These are phyloP conservation scores for Gambelia wislizenii DNA, from an alignment of 2,797 vertebrate species.

Conservation along the genomic window DNA sequence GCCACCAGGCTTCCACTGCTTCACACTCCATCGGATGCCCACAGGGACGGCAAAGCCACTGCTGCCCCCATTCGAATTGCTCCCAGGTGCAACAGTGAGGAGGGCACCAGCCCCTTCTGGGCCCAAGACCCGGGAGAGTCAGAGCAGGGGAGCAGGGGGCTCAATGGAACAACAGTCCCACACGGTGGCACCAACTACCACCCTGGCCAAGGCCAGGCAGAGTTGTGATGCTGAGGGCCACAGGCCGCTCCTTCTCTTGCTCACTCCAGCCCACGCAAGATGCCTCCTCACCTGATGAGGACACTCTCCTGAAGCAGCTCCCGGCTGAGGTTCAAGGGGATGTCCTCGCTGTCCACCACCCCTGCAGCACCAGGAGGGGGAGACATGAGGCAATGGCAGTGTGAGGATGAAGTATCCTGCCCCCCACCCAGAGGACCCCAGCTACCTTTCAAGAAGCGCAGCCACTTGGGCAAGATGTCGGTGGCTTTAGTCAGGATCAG, in stretches of 20 bases:
- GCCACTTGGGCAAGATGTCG: slow-evolving; percentile 95
- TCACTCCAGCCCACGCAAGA: accelerated
- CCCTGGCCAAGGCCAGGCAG: too few species aligned
- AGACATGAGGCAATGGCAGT: background rate
- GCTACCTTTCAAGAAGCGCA: slow-evolving; percentile 93
- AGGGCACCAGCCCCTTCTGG: background rate
- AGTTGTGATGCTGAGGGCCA: background rate
- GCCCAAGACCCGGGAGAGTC: too few species aligned
- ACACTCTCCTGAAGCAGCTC: slow-evolving; percentile 95
- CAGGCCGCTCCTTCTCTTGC: background rate
- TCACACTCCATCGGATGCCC: too few species aligned
- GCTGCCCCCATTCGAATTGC: too few species aligned
- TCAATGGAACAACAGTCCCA: background rate
- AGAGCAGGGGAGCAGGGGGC: too few species aligned
- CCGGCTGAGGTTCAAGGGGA: slow-evolving; percentile 96
- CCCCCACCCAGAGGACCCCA: too few species aligned
- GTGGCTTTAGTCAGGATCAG: slow-evolving; percentile 95
- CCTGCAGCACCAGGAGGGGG: slow-evolving; percentile 77
- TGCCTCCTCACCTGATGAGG: slow-evolving; percentile 88
- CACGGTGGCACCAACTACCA: too few species aligned
- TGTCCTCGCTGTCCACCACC: slow-evolving; percentile 98
- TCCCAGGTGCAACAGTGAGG: too few species aligned
- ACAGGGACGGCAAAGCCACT: too few species aligned
- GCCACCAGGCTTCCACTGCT: background rate
- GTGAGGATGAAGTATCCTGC: accelerated